These are phyloP conservation scores for Thamnophis sirtalis DNA, from an alignment of 2,113 vertebrate species.

Conservation along the genomic window DNA sequence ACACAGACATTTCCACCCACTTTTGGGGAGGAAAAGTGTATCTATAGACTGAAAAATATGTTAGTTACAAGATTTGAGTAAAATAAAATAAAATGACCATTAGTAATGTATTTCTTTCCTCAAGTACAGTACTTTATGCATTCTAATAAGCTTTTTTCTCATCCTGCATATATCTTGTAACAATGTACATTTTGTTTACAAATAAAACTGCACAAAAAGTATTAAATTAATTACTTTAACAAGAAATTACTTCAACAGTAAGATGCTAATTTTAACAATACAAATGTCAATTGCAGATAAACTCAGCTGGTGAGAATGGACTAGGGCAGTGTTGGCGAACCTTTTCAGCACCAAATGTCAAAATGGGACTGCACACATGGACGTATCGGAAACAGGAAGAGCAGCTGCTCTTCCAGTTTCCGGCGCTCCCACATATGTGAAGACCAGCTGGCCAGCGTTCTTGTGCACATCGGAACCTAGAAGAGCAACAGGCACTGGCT, in stretches of 20 bases:
- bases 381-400: no score
- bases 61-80: conserved; percentile 12
- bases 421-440: no score
- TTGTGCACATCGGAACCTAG: no score
- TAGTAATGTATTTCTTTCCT: neutral
- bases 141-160: neutral
- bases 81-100: conserved; percentile 32
- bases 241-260: neutral
- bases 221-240: neutral
- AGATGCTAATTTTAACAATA: neutral
- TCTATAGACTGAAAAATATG: no score
- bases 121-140: neutral
- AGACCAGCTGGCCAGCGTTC: no score
- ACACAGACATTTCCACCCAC: no score
- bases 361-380: no score
- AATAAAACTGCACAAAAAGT: neutral
- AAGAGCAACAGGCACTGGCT: no score
- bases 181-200: neutral
- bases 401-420: no score
- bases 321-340: neutral
- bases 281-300: neutral
- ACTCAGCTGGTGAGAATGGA: neutral
- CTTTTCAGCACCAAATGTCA: no score
- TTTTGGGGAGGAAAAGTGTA: no score
- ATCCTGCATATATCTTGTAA: neutral